phyloP scores from a whole-genome alignment of 2,888 invertebrate species.

The Perizoma affinitatum region DNA sequence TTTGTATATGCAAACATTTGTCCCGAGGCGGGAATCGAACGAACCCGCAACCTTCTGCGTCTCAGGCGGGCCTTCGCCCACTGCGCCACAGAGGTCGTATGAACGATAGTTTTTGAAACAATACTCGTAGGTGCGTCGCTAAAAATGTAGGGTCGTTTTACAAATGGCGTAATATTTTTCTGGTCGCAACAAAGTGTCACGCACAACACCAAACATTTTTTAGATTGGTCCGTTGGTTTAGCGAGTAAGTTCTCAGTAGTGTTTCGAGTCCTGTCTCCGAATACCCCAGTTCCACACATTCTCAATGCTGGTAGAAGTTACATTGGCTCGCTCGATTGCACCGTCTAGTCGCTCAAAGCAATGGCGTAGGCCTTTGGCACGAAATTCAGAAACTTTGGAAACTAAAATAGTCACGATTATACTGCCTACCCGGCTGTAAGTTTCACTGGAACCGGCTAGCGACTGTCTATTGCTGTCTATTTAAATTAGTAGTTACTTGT shows the following conservation, averaged over 20 bases:
- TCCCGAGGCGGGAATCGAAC: no score
- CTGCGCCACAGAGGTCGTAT: no score
- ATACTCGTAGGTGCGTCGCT: no score
- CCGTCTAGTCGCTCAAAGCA: constrained; percentile 27
- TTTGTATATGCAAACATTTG: no score
- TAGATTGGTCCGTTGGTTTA: background rate
- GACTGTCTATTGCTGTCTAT: constrained; percentile 27
- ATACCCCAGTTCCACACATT: constrained; percentile 13
- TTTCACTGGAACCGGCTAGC: constrained; percentile 31
- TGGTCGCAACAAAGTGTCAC: no score
- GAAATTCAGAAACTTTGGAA: constrained; percentile 35
- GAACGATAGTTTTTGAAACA: no score
- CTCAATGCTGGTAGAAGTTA: constrained; percentile 13
- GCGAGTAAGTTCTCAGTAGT: background rate
- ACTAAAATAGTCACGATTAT: constrained; percentile 38
- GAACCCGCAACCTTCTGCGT: no score
- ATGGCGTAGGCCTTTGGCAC: constrained; percentile 37
- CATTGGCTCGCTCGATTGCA: constrained; percentile 32
- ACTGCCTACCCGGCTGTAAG: constrained; percentile 33
- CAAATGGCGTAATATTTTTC: no score
- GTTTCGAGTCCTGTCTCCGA: constrained; percentile 1
- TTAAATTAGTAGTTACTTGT: constrained; percentile 21
- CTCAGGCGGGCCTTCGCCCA: no score
- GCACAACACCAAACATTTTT: background rate
- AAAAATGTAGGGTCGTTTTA: no score